Conservation (phyloP, 2,797 vertebrate species). For the Alfaro cultratus region DNA sequence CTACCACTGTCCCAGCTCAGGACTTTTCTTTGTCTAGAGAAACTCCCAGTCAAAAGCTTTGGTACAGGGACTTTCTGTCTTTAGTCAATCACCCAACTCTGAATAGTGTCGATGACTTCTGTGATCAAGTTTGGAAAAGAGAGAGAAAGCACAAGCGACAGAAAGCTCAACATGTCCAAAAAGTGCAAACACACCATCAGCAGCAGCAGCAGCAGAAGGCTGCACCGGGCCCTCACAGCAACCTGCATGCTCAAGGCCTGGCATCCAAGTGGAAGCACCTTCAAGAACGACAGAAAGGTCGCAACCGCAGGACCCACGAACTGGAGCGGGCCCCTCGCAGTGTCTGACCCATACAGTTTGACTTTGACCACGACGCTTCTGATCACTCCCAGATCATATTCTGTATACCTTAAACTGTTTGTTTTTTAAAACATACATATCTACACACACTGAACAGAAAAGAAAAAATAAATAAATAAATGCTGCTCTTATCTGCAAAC, state of each 20-base stretch:
- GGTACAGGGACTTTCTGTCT: conserved; percentile 99
- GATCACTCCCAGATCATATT: conserved; percentile 53
- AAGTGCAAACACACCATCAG: conserved; percentile 55
- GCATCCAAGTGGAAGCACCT: conserved; percentile 95
- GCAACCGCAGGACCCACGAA: conserved; percentile 99
- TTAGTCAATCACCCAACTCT: conserved; percentile 95
- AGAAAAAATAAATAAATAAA: conserved; percentile 82
- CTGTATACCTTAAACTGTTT: conserved; percentile 44
- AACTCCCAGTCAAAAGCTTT: conserved; percentile 89
- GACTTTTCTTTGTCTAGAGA: conserved; percentile 83
- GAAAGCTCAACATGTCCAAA: conserved; percentile 82
- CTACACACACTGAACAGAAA: conserved; percentile 80
- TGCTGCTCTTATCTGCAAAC: conserved; percentile 76
- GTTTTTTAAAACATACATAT: conserved; percentile 76
- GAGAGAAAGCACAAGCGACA: conserved; percentile 93
- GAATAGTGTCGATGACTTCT: conserved; percentile 97
- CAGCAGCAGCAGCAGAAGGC: conserved; percentile 42
- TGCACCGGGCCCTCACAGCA: conserved; percentile 52
- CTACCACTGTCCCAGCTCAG: conserved; percentile 69
- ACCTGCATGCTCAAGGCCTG: conserved; percentile 73
- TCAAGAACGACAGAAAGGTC: conserved; percentile 97
- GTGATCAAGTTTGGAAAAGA: conserved; percentile 98
- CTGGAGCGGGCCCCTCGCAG: conserved; percentile 96
- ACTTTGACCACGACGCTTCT: conserved; percentile 46
- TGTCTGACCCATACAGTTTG: conserved; percentile 83